phyloP scores from a whole-genome alignment of 2,888 invertebrate species.

The Automeris io region DNA sequence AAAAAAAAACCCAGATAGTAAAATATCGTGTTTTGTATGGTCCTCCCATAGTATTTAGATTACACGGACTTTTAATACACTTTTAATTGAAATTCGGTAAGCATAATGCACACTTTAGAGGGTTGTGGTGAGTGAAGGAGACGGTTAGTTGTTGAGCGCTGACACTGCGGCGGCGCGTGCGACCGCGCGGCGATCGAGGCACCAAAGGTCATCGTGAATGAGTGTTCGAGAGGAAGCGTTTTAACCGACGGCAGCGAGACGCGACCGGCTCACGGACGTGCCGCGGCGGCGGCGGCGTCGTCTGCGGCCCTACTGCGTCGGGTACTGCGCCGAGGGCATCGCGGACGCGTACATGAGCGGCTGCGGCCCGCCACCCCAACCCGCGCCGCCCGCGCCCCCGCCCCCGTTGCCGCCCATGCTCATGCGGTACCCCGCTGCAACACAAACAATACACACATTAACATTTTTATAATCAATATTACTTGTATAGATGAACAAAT shows the following conservation, averaged over 20 bases:
- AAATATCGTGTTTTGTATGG: too few relatives aligned
- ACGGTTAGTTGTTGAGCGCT: too few relatives aligned
- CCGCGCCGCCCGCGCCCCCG: conserved; percentile 57
- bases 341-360: conserved; percentile 87
- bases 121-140: too few relatives aligned
- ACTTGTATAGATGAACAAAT: too few relatives aligned
- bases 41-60: too few relatives aligned
- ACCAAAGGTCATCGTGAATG: background rate
- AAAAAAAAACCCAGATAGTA: too few relatives aligned
- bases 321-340: conserved; percentile 89
- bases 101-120: too few relatives aligned
- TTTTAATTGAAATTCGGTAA: too few relatives aligned
- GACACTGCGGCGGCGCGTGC: background rate
- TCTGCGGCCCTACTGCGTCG: conserved; percentile 82
- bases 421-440: conserved; percentile 79
- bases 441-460: conserved; percentile 16
- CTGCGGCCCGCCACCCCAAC: conserved; percentile 77
- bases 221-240: background rate
- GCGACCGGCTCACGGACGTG: background rate
- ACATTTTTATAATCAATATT: background rate
- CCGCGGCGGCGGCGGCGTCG: background rate
- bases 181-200: background rate
- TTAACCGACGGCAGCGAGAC: background rate
- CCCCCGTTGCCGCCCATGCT: conserved; percentile 65
- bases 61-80: too few relatives aligned